A percentile compares a stretch with the other conserved stretches of the same genome.
phyloP scores from a whole-genome alignment of 2,888 invertebrate genomes.

The Phragmatobia fuliginosa region DNA sequence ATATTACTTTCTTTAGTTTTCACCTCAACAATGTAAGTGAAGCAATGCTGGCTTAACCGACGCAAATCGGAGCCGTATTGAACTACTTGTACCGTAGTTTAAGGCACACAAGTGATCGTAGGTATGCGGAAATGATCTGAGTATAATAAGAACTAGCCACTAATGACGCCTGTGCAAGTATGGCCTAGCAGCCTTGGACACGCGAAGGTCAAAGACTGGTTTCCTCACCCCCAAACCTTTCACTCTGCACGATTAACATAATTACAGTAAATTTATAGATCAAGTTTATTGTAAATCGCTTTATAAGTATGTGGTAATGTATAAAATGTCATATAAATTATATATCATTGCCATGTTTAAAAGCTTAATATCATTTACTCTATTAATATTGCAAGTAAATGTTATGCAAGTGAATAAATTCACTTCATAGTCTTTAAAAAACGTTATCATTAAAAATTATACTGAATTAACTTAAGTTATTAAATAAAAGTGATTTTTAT shows the following conservation, averaged over 20 bases:
- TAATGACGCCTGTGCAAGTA: constrained; percentile 34
- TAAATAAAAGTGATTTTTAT: not conserved
- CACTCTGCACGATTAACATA: constrained; percentile 36
- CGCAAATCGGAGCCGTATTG: not conserved
- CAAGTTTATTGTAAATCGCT: constrained; percentile 14
- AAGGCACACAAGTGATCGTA: constrained; percentile 16
- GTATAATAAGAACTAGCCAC: constrained; percentile 28
- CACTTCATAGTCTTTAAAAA: not conserved
- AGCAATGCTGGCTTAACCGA: not conserved
- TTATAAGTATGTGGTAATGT: not conserved
- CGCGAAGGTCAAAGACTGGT: constrained; percentile 46
- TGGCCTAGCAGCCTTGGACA: constrained; percentile 40
- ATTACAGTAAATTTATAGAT: constrained; percentile 14
- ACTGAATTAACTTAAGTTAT: not conserved
- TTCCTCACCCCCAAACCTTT: constrained; percentile 53
- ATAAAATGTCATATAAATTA: constrained; percentile 5
- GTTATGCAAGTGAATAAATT: not conserved
- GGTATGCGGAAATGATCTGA: constrained; percentile 44
- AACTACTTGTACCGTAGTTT: constrained; percentile 11
- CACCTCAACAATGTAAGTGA: not conserved
- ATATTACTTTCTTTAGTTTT: not conserved
- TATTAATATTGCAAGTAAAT: constrained; percentile 4
- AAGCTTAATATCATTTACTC: not conserved
- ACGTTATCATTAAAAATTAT: not conserved
- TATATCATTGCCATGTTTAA: constrained; percentile 6